Conservation (phyloP, 2,888 invertebrate genomes). For the Leptopilina syphax region DNA sequence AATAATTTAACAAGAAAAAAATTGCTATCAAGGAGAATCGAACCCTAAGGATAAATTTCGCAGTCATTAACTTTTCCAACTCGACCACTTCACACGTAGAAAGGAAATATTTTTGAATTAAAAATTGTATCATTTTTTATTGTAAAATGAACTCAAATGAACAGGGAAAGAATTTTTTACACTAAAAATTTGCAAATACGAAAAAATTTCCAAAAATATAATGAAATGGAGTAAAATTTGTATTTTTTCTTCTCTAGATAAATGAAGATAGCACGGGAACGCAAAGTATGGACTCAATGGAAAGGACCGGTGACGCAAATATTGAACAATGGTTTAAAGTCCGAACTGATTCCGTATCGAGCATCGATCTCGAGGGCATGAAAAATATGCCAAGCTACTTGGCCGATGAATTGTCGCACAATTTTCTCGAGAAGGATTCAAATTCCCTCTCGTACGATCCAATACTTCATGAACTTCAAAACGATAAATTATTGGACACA, state of each 20-base stretch:
- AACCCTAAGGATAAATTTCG: no score
- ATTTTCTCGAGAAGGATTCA: slow-evolving; percentile 67
- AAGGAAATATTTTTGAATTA: no score
- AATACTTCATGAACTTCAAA: slow-evolving; percentile 67
- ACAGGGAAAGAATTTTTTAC: no score
- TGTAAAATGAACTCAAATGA: no score
- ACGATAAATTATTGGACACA: slow-evolving; percentile 66
- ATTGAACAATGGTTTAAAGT: slow-evolving; percentile 74
- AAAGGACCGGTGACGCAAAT: slow-evolving; percentile 55
- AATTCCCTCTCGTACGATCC: slow-evolving; percentile 68
- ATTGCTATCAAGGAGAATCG: no score
- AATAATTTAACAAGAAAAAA: no score
- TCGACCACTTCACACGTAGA: no score
- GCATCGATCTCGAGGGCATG: slow-evolving; percentile 68
- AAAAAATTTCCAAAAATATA: no score
- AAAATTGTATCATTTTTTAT: no score
- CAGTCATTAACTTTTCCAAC: no score
- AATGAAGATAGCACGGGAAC: slow-evolving; percentile 2
- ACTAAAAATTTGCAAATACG: no score
- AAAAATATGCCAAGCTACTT: slow-evolving; percentile 68
- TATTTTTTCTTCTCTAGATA: not conserved
- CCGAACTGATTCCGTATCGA: slow-evolving; percentile 67
- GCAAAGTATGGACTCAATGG: not conserved
- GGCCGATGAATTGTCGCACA: slow-evolving; percentile 65
- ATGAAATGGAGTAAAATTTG: no score